phyloP scores from a whole-genome alignment of 2,113 vertebrate species.

The Stigmatopora argus region DNA sequence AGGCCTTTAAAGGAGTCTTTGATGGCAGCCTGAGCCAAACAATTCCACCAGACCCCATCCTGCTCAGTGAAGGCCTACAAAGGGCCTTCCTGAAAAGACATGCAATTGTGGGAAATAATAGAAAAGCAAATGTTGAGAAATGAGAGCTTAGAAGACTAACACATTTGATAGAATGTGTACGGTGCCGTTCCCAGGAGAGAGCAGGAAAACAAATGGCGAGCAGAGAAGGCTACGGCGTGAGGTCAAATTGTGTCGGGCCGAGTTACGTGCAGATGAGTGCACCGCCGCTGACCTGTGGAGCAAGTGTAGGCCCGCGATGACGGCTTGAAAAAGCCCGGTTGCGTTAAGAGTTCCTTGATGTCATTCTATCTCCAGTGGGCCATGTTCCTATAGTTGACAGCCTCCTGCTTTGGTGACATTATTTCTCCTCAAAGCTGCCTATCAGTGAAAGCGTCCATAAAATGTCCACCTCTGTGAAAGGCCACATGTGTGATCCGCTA shows the following conservation, averaged over 20 bases:
- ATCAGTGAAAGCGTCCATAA: constrained; percentile 38
- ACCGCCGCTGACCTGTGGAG: constrained; percentile 47
- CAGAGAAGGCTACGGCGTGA: constrained; percentile 46
- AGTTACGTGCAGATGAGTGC: constrained; percentile 71
- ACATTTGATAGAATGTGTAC: constrained; percentile 47
- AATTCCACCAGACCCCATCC: constrained; percentile 43
- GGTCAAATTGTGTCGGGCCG: constrained; percentile 76
- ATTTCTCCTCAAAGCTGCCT: constrained; percentile 41
- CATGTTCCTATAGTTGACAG: constrained; percentile 62
- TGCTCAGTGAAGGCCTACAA: constrained; percentile 46
- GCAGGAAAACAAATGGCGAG: constrained; percentile 51
- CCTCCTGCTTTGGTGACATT: constrained; percentile 46
- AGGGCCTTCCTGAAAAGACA: constrained; percentile 47
- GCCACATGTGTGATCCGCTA: constrained; percentile 42
- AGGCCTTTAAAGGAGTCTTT: constrained; percentile 53
- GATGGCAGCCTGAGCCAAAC: constrained; percentile 53
- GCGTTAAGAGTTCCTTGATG: constrained; percentile 50
- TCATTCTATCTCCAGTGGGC: constrained; percentile 65
- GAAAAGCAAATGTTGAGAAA: constrained; percentile 69
- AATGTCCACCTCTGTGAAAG: constrained; percentile 41
- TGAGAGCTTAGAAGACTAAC: constrained; percentile 56
- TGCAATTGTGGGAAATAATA: constrained; percentile 53
- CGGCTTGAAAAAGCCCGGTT: constrained; percentile 45
- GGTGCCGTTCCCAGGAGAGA: constrained; percentile 44
- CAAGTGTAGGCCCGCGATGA: constrained; percentile 42